Percentiles rank a stretch among this genome's conserved stretches.
These are phyloP conservation scores for Morus bassanus DNA, from an alignment of 2,797 vertebrate genomes.

Conservation along the genomic window DNA sequence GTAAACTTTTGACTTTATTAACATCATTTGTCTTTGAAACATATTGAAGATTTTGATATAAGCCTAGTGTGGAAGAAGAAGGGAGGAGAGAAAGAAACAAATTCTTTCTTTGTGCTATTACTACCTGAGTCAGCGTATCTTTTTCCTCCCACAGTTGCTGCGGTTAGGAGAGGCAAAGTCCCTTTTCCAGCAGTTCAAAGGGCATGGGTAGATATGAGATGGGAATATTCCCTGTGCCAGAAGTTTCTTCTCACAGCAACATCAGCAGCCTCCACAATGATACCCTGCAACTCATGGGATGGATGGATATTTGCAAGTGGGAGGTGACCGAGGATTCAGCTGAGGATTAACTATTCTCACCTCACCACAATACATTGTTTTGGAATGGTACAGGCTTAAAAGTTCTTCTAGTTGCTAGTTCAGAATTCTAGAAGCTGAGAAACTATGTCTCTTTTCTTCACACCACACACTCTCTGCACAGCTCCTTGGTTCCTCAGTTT, in stretches of 20 bases:
- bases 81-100: not conserved
- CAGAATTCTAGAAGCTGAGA: not conserved
- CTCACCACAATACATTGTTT: not conserved
- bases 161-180: not conserved
- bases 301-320: not conserved
- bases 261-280: not conserved
- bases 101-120: not conserved
- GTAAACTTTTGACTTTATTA: not conserved
- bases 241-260: not conserved
- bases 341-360: not conserved
- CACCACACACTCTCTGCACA: not conserved
- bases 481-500: not conserved
- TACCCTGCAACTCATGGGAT: not conserved
- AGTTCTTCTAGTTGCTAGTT: not conserved
- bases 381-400: not conserved
- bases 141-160: not conserved
- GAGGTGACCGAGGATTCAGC: not conserved
- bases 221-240: not conserved
- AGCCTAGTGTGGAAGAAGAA: not conserved
- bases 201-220: not conserved
- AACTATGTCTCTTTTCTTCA: not conserved
- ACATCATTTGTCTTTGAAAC: not conserved
- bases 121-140: not conserved
- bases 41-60: not conserved
- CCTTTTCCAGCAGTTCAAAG: not conserved